Percentiles rank a stretch among this genome's conserved stretches.
These are phyloP conservation scores for Smithornis capensis DNA, from an alignment of 2,113 vertebrate genomes.

Conservation along the genomic window DNA sequence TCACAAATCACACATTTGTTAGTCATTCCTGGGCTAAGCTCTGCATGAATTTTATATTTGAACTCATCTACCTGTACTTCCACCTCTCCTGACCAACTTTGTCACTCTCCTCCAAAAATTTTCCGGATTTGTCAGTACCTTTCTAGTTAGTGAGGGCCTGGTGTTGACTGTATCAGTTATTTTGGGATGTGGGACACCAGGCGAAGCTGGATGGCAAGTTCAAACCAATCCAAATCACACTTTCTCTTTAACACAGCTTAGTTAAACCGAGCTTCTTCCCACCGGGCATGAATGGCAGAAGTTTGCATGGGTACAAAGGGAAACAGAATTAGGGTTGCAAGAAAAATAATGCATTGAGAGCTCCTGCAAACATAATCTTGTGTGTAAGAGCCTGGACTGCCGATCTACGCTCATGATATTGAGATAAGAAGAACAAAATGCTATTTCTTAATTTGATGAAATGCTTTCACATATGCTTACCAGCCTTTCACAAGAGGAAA, in stretches of 20 bases:
- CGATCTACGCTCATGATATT: not conserved
- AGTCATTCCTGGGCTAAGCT: conserved; percentile 37
- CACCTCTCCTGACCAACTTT: not conserved
- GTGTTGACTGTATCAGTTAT: not conserved
- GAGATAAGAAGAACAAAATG: not conserved
- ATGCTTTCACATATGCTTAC: not conserved
- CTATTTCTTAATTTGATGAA: not conserved
- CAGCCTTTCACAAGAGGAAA: not conserved
- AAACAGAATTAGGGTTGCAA: not conserved
- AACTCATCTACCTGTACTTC: conserved; percentile 17
- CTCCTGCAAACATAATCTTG: not conserved
- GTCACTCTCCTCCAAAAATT: not conserved
- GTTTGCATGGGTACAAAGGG: not conserved
- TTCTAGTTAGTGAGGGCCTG: not conserved
- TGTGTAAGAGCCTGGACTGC: not conserved
- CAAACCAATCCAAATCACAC: not conserved
- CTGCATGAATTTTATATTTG: not conserved
- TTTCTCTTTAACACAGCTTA: not conserved
- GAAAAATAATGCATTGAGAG: not conserved
- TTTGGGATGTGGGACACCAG: not conserved
- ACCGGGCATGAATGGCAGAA: not conserved
- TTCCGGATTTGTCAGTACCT: not conserved
- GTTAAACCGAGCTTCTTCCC: not conserved
- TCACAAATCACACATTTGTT: conserved; percentile 47
- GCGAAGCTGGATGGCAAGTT: not conserved